Evolutionary conservation across 2,888 invertebrate genomes (phyloP), one percentile per base, ranked within the genome.

Genomic region (Norana najaformis): DNA sequence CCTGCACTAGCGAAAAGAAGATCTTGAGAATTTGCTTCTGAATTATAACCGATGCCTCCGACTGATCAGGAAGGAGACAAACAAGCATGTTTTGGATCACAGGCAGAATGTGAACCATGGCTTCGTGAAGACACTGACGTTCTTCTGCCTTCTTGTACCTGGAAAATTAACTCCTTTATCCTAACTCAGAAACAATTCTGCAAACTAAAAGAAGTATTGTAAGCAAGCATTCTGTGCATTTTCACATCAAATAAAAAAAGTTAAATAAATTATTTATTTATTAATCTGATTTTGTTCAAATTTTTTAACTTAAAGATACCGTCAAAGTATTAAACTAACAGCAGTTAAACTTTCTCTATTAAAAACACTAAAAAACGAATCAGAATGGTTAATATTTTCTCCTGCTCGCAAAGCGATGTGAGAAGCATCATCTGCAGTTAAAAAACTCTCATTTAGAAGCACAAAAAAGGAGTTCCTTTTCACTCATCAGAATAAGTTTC

Each of bases 1-100:
- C 95, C 96, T 98, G 98, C 88, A 98, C 97, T 89, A 99, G 96
- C 47, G 98, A 97, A 95, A 97, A 98, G 95, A 97, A 99, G 93
- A 98, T 97, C 95, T 97, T 97, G 20, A 97, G 95, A 93, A 99
- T 97, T 95, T 98, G 97, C 95, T 99, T 99, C 95, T 99, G 99
- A 91, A 99, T 96, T 69, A 97, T 96, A 89, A 98, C 97, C 41
- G 98, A 97, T 93, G 97, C 97, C 93, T 97, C 97, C 0, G 98
- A 97, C 90, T 96, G 96, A 95, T 98, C 98, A 39, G 96, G 96
- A 93, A 98, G 96, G 88, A 99, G 96, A 91, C 94, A 94, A 5
- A 93, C 91, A 91, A 95, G 93, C 4, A 95, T 96, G 94, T 97
- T 97, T 94, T 98, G 97, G 93, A 98, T 96, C 96, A 98, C 96